Evolutionary conservation across 2,113 vertebrate genomes (phyloP).

Genomic region (Octodon degus): DNA sequence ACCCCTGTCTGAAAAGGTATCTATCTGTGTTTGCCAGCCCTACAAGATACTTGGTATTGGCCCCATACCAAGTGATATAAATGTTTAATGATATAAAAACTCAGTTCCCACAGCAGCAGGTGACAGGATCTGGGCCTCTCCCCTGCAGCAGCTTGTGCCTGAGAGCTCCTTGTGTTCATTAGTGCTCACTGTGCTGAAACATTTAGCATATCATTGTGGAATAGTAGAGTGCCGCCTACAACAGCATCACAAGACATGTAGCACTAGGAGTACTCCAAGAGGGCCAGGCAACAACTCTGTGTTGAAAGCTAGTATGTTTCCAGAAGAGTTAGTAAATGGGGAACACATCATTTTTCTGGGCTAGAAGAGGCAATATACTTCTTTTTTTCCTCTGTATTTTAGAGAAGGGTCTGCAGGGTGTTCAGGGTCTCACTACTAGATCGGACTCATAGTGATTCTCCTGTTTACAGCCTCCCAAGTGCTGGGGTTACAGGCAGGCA

Average conservation of each 20-base stretch:
- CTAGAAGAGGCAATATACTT: too few species aligned
- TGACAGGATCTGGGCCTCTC: too few species aligned
- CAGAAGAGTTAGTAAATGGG: not conserved
- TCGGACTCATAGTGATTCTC: too few species aligned
- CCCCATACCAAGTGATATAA: too few species aligned
- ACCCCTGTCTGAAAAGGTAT: not conserved
- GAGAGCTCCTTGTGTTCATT: not conserved
- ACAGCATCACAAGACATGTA: not conserved
- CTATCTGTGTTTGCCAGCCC: not conserved
- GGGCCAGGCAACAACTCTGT: fast-evolving
- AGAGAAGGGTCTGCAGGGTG: too few species aligned
- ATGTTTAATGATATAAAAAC: not conserved
- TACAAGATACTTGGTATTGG: not conserved
- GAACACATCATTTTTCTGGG: not conserved
- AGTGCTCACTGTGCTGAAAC: not conserved
- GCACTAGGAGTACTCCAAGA: fast-evolving
- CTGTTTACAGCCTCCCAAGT: too few species aligned
- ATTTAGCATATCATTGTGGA: not conserved
- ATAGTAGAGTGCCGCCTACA: too few species aligned
- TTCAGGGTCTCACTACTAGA: too few species aligned
- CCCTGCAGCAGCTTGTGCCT: not conserved
- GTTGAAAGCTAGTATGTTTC: not conserved
- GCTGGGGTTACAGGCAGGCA: too few species aligned
- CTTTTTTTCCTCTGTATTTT: too few species aligned
- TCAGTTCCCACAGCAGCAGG: not conserved